Evolutionary conservation across 2,888 invertebrate genomes (phyloP).

Genomic region (Dermolepida albohirtum): DNA sequence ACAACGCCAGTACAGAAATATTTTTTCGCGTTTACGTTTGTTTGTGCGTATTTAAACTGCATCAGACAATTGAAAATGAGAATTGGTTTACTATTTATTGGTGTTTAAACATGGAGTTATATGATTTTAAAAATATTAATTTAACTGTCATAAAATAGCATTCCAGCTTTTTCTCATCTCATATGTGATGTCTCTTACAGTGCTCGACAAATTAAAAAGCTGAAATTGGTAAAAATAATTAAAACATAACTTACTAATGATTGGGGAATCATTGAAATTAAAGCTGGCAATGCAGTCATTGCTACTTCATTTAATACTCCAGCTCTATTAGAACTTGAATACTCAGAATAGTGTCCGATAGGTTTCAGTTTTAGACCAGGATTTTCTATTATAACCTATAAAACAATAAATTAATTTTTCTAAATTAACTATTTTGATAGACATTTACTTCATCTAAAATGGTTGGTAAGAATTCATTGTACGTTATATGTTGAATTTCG

Average conservation of each 20-base stretch:
- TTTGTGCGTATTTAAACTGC: too few species aligned
- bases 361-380: slow-evolving; percentile 72
- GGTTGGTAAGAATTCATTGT: slow-evolving; percentile 84
- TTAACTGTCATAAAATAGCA: too few species aligned
- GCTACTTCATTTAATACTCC: slow-evolving; percentile 85
- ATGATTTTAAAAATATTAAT: too few species aligned
- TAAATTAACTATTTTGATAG: not conserved
- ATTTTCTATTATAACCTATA: slow-evolving; percentile 73
- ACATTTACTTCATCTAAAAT: slow-evolving; percentile 77
- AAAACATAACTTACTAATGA: slow-evolving; percentile 69
- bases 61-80: too few species aligned
- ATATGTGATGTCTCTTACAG: too few species aligned
- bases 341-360: slow-evolving; percentile 81
- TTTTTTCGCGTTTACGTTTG: too few species aligned
- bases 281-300: slow-evolving; percentile 77
- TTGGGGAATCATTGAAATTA: slow-evolving; percentile 81
- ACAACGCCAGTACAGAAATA: too few species aligned
- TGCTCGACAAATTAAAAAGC: too few species aligned
- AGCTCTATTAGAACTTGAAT: slow-evolving; percentile 83
- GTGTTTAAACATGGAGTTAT: too few species aligned
- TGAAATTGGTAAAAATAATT: too few species aligned
- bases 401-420: slow-evolving; percentile 33
- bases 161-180: too few species aligned
- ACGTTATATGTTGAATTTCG: slow-evolving; percentile 86
- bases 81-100: too few species aligned